These are phyloP conservation scores for Penaeus chinensis DNA, from an alignment of 1,140 invertebrate genomes.

Conservation along the genomic window DNA sequence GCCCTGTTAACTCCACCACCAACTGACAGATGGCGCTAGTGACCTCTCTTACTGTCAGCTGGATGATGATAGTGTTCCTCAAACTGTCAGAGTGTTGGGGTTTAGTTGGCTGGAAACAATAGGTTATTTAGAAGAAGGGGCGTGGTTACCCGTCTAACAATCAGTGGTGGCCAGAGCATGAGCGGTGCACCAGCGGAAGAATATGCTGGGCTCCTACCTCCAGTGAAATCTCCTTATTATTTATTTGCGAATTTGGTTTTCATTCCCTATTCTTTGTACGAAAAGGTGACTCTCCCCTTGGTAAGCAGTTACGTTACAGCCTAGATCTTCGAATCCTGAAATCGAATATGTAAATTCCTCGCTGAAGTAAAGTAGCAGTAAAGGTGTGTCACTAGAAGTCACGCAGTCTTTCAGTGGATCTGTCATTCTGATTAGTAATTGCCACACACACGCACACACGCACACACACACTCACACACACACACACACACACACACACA, in stretches of 20 bases:
- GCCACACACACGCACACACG: slow-evolving; percentile 21
- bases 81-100: slow-evolving; percentile 8
- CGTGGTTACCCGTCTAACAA: not conserved
- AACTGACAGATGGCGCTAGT: slow-evolving; percentile 31
- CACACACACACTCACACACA: not conserved
- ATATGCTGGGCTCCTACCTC: not conserved
- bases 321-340: too few species aligned
- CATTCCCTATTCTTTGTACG: too few species aligned
- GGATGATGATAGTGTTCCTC: slow-evolving; percentile 17
- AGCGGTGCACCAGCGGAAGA: not conserved
- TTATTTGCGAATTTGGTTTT: too few species aligned
- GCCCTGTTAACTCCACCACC: slow-evolving; percentile 24
- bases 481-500: too few species aligned
- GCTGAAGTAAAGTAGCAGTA: too few species aligned
- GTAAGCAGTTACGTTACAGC: too few species aligned
- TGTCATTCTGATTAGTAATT: too few species aligned
- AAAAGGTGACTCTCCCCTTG: too few species aligned
- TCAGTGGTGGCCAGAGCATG: not conserved
- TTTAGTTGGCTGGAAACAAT: slow-evolving; percentile 27
- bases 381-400: too few species aligned
- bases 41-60: slow-evolving; percentile 21
- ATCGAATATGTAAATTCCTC: too few species aligned
- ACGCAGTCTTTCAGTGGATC: too few species aligned
- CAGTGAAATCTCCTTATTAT: too few species aligned
- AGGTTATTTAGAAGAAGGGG: slow-evolving; percentile 26